Evolutionary conservation across 2,797 vertebrate genomes (phyloP).

Genomic region (Micropoecilia bifurca): DNA sequence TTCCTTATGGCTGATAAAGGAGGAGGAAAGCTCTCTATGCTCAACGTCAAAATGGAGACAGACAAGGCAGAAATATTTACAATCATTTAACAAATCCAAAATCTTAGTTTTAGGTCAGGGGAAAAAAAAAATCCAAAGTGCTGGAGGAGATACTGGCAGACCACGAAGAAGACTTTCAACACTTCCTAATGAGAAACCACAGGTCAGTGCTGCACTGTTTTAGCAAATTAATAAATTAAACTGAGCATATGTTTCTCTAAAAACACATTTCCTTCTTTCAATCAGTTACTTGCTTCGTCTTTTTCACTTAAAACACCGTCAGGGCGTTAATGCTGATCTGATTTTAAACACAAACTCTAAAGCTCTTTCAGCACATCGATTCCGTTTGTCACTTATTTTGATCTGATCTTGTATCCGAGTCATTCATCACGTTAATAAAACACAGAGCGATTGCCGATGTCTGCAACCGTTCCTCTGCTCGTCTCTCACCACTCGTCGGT

Average conservation of each 20-base stretch:
- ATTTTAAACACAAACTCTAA: not conserved
- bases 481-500: conserved; percentile 95
- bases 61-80: not conserved
- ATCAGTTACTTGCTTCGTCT: not conserved
- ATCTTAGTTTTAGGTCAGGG: not conserved
- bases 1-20: not conserved
- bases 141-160: not conserved
- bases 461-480: not conserved
- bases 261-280: not conserved
- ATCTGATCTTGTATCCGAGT: not conserved
- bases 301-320: not conserved
- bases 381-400: not conserved
- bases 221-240: not conserved
- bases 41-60: not conserved
- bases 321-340: not conserved
- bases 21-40: not conserved
- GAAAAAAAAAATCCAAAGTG: not conserved
- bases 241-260: not conserved
- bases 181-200: not conserved
- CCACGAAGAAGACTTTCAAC: not conserved
- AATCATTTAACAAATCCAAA: not conserved
- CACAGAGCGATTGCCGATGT: not conserved
- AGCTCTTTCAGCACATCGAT: not conserved
- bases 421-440: not conserved
- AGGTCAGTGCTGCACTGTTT: not conserved